A percentile compares a stretch with the other conserved stretches of the same genome.
phyloP scores from a whole-genome alignment of 2,113 vertebrate genomes.

The Bujurquina vittata region DNA sequence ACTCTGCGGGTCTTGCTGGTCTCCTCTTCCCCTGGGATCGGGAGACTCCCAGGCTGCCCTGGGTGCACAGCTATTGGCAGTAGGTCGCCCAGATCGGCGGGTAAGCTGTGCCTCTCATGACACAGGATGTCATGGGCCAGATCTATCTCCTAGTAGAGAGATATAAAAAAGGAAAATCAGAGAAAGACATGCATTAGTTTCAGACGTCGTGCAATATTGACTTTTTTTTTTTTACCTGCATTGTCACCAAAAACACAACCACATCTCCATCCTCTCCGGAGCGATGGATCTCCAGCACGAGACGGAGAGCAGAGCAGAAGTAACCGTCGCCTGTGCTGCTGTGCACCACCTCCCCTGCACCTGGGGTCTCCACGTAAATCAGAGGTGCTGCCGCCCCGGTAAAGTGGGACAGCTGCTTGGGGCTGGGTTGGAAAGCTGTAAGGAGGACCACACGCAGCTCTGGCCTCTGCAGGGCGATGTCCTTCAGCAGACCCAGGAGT shows the following conservation, averaged over 20 bases:
- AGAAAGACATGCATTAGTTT: background rate
- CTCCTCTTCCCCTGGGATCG: slow-evolving; percentile 56
- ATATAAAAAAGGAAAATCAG: background rate
- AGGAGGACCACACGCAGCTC: slow-evolving; percentile 88
- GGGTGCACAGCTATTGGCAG: slow-evolving; percentile 83
- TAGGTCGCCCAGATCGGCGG: slow-evolving; percentile 81
- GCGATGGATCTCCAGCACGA: slow-evolving; percentile 88
- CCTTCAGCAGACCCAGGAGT: slow-evolving; percentile 85
- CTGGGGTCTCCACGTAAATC: slow-evolving; percentile 68
- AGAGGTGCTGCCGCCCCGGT: slow-evolving; percentile 44
- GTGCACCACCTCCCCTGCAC: slow-evolving; percentile 79
- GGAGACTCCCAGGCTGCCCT: slow-evolving; percentile 65
- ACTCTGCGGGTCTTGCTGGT: slow-evolving; percentile 78
- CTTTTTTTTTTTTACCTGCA: slow-evolving; percentile 76
- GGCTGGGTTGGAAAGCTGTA: slow-evolving; percentile 62
- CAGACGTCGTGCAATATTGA: background rate
- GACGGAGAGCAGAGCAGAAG: slow-evolving; percentile 80
- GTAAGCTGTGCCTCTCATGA: slow-evolving; percentile 77
- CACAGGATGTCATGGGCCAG: slow-evolving; percentile 82
- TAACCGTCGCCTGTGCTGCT: slow-evolving; percentile 67
- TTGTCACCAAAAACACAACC: slow-evolving; percentile 85
- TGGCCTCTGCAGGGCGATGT: slow-evolving; percentile 79
- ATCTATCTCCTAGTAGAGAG: slow-evolving; percentile 83
- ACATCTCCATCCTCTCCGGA: slow-evolving; percentile 83
- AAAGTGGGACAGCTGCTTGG: slow-evolving; percentile 75